These are phyloP conservation scores for Thryonomys swinderianus DNA, from an alignment of 2,113 vertebrate genomes.

Conservation along the genomic window DNA sequence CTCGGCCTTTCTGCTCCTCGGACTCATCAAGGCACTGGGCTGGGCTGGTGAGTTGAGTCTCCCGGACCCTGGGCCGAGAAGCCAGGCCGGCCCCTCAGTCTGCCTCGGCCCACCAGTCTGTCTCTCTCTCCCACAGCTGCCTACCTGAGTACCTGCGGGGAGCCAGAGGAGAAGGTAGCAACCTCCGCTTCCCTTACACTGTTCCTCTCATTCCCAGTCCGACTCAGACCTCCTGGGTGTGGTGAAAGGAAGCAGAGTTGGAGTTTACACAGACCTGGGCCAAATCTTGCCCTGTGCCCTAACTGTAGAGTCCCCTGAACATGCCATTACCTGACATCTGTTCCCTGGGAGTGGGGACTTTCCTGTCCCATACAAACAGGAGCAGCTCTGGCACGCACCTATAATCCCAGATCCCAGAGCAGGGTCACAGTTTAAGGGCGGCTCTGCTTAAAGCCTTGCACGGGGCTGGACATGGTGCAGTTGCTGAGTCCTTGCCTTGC, in stretches of 20 bases:
- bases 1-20: constrained; percentile 78
- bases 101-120: no score
- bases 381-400: neutral
- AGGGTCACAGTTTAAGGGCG: neutral
- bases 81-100: neutral
- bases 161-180: constrained; percentile 69
- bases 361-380: neutral
- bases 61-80: neutral
- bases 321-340: neutral
- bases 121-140: constrained; percentile 62
- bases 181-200: neutral
- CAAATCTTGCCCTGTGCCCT: neutral
- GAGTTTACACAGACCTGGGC: neutral
- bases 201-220: neutral
- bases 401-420: neutral
- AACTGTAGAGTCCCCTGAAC: neutral
- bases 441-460: neutral
- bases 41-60: constrained; percentile 71
- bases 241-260: neutral
- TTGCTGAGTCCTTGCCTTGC: neutral
- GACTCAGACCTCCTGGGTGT: neutral
- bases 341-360: neutral
- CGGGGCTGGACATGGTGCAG: neutral
- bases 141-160: neutral
- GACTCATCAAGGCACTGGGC: constrained; percentile 68